Evolutionary conservation across 2,888 invertebrate genomes (phyloP).

Genomic region (Euproctis similis): DNA sequence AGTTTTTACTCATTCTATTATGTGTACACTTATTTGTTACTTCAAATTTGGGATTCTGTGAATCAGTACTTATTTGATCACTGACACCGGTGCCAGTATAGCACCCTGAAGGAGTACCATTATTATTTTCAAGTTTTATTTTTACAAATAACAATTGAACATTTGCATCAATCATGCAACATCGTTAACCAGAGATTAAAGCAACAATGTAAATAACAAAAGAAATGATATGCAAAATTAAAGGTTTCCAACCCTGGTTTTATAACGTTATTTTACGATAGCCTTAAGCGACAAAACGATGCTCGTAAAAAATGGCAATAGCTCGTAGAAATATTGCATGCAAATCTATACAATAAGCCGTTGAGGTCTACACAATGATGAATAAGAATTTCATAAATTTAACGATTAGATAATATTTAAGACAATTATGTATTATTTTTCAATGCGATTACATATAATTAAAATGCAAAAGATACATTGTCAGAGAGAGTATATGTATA

Average conservation of each 20-base stretch:
- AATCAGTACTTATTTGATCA: too few relatives aligned
- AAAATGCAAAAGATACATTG: constrained; percentile 40
- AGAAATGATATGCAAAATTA: constrained; percentile 68
- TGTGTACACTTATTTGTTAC: constrained; percentile 2
- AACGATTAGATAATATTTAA: too few relatives aligned
- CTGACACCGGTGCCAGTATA: too few relatives aligned
- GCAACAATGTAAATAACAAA: constrained; percentile 59
- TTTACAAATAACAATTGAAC: constrained; percentile 29
- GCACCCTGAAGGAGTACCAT: constrained; percentile 3
- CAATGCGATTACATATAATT: too few relatives aligned
- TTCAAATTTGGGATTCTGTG: too few relatives aligned
- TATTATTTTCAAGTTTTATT: constrained; percentile 15
- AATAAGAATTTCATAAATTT: too few relatives aligned
- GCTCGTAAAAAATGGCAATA: constrained; percentile 59
- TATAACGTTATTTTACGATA: constrained; percentile 68
- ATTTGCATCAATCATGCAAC: constrained; percentile 23
- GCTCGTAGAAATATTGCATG: constrained; percentile 29
- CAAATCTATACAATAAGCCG: constrained; percentile 8
- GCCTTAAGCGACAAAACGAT: constrained; percentile 62
- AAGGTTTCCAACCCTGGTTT: constrained; percentile 65
- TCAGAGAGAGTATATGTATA: constrained; percentile 26
- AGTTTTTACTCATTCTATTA: constrained; percentile 29
- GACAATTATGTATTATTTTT: too few relatives aligned
- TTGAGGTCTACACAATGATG: constrained; percentile 4
- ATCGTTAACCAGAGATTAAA: constrained; percentile 49